Evolutionary conservation across 92 coral and sea anemone species (phyloP).

Genomic region (Parazoanthus atlanticus): DNA sequence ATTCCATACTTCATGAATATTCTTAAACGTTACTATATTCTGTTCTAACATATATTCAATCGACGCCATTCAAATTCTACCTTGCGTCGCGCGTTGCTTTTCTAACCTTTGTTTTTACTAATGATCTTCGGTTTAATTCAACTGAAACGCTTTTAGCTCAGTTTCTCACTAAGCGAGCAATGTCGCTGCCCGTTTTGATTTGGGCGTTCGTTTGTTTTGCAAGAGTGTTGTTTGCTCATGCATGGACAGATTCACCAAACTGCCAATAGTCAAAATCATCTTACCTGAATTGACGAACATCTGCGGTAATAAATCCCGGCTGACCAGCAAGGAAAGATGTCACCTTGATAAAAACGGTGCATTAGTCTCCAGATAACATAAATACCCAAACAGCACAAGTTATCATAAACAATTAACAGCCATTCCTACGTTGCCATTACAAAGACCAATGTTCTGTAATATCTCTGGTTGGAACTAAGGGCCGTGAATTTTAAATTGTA

Average conservation of each 20-base stretch:
- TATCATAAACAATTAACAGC: not conserved
- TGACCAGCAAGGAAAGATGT: not conserved
- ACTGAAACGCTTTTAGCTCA: not conserved
- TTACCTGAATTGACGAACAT: constrained; percentile 29
- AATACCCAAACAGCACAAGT: not conserved
- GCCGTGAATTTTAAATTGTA: no score
- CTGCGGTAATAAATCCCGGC: constrained; percentile 16
- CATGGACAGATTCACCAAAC: not conserved
- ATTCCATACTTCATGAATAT: no score
- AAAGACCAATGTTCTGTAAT: no score
- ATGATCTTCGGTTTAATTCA: not conserved
- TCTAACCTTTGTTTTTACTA: not conserved
- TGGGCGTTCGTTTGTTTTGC: not conserved
- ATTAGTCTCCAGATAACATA: not conserved
- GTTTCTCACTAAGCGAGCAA: no score
- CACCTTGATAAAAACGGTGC: not conserved
- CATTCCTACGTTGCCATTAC: no score
- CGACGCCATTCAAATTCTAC: not conserved
- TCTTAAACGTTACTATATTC: no score
- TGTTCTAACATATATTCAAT: not conserved
- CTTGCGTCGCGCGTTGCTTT: no score
- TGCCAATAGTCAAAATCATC: not conserved
- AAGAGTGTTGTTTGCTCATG: not conserved
- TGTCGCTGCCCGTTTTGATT: not conserved
- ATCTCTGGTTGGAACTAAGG: no score